Conservation (phyloP, 2,113 vertebrate species). For the Alectura lathami region DNA sequence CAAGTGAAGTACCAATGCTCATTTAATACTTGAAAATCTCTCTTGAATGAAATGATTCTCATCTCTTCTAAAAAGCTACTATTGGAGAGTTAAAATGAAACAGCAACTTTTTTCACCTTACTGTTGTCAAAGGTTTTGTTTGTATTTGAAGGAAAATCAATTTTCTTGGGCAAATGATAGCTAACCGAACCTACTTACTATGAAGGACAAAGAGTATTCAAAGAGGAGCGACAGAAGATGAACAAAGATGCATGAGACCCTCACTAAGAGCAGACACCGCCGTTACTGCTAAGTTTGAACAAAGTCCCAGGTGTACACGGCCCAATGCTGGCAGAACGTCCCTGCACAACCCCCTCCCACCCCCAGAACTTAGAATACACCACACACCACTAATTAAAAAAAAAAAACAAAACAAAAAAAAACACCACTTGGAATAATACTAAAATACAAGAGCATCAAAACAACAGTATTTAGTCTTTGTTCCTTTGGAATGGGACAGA, state of each 20-base stretch:
- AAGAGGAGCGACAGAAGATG: not conserved
- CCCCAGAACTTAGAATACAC: not conserved
- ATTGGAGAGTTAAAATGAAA: not conserved
- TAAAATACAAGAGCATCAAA: not conserved
- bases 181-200: not conserved
- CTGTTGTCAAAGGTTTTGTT: not conserved
- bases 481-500: not conserved
- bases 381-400: not conserved
- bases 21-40: not conserved
- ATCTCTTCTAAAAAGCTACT: not conserved
- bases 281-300: not conserved
- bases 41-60: not conserved
- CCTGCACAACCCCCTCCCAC: not conserved
- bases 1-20: not conserved
- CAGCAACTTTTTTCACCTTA: not conserved
- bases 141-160: not conserved
- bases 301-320: not conserved
- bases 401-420: not conserved
- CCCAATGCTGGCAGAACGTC: not conserved
- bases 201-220: not conserved
- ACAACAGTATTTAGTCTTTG: not conserved
- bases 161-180: not conserved
- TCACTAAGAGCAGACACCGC: not conserved
- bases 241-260: not conserved
- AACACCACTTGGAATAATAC: not conserved